These are phyloP conservation scores for Sarcoramphus papa DNA, from an alignment of 2,797 vertebrate genomes.

Conservation along the genomic window DNA sequence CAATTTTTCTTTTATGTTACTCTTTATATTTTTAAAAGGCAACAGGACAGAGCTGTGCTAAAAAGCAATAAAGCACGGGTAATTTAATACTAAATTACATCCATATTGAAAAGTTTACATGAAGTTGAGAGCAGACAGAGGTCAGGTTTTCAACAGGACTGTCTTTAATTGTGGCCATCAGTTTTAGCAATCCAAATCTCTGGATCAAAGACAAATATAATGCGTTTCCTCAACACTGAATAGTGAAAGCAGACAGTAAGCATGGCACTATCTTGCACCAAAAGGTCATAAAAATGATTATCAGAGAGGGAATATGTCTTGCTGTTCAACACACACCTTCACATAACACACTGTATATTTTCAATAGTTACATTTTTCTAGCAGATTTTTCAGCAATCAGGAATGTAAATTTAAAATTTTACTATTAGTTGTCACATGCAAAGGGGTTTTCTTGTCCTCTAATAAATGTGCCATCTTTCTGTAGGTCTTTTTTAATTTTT, in stretches of 20 bases:
- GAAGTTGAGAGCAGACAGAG: conserved; percentile 82
- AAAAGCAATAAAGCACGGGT: conserved; percentile 90
- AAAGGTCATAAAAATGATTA: conserved; percentile 69
- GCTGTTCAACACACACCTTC: conserved; percentile 46
- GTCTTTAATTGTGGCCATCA: conserved; percentile 81
- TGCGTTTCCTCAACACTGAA: conserved; percentile 62
- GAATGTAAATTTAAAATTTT: not conserved
- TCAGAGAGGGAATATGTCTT: conserved; percentile 37
- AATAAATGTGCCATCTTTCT: conserved; percentile 22
- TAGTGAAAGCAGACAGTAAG: conserved; percentile 72
- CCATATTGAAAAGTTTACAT: conserved; percentile 92
- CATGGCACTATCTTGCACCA: conserved; percentile 68
- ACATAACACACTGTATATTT: not conserved
- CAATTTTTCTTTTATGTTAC: conserved; percentile 76
- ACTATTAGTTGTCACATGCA: not conserved
- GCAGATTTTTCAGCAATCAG: conserved; percentile 32
- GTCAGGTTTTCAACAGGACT: conserved; percentile 79
- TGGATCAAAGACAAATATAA: conserved; percentile 79
- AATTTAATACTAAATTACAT: conserved; percentile 95
- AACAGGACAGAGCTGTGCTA: conserved; percentile 76
- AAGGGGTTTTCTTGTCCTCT: conserved; percentile 8
- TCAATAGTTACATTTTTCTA: not conserved
- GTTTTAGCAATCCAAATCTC: conserved; percentile 74
- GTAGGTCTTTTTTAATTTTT: conserved; percentile 40
- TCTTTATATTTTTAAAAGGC: conserved; percentile 76